These are phyloP conservation scores for Spilarctia lutea DNA, from an alignment of 2,888 invertebrate genomes.

Conservation along the genomic window DNA sequence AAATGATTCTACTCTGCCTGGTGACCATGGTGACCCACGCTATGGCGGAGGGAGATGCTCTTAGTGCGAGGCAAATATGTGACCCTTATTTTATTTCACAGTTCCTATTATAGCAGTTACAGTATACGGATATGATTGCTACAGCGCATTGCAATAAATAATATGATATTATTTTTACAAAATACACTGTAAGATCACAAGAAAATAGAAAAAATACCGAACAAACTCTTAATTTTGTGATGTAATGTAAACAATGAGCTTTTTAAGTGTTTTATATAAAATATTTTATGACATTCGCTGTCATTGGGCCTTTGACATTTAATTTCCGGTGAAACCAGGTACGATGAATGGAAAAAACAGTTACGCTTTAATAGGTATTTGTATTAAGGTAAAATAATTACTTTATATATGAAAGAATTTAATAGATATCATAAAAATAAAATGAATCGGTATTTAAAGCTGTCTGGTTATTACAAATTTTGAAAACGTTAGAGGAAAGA, in stretches of 20 bases:
- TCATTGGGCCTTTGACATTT: conserved; percentile 22
- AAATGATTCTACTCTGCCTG: too few species aligned
- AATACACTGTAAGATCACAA: not conserved
- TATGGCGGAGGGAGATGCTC: too few species aligned
- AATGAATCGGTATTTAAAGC: too few species aligned
- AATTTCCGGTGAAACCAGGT: conserved; percentile 36
- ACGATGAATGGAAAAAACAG: conserved; percentile 5
- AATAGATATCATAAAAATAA: not conserved
- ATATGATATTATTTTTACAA: not conserved
- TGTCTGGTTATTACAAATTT: too few species aligned
- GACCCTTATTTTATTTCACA: too few species aligned
- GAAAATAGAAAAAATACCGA: not conserved
- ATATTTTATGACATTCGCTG: conserved; percentile 17
- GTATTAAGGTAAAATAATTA: conserved; percentile 11
- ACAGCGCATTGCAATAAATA: not conserved
- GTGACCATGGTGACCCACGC: too few species aligned
- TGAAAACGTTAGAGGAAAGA: too few species aligned
- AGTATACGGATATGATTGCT: not conserved
- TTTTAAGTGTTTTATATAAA: conserved; percentile 7
- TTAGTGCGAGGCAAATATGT: too few species aligned
- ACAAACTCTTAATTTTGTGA: conserved; percentile 16
- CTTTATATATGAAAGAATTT: not conserved
- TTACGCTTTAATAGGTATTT: conserved; percentile 14
- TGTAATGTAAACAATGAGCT: conserved; percentile 6
- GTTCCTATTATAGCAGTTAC: not conserved